Base-by-base conservation (phyloP, 2,113 vertebrate species). In the Crotophaga sulcirostris region DNA sequence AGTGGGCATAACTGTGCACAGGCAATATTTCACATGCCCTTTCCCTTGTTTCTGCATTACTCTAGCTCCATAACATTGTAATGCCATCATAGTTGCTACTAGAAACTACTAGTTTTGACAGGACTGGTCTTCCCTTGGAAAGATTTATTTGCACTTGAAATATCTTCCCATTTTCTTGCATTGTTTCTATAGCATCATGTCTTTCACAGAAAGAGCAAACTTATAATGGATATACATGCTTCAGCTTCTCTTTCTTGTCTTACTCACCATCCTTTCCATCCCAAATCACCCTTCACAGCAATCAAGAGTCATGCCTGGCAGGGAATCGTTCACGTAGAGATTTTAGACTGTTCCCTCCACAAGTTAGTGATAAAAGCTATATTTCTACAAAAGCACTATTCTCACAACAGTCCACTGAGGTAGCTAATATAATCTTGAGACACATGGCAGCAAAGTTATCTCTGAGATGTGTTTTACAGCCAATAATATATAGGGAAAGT, bases 311-410 rank as follows among this genome's bases (percentile, higher is more conserved):
- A n/a, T 79, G 47, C 73, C 88, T 97, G 94, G 87, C 88, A 97
- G 85, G 86, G 75, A 90, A 90, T 95, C 87, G 63, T 85, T 93
- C 88, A 75, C 77, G 91, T 85, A 78, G 69, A 94, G 79, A 82
- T 97, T 97, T 97, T 86, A 93, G 76, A 78, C 75, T 56, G 18
- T 82, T 97, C 87, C 63, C 70, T 96, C 78, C 68, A 88, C 49
- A 60, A 96, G n/a, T 64, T 89, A 91, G 90, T 90, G 91, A 66
- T 64, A 93, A 96, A 93, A 96, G 79, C 73, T 85, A 69, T 62
- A 33, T 95, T 98, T 97, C 90, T 80, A n/a, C 94, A 97, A 97
- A 91, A 82, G 68, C 76, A 79, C 11, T 94, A 94, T 97, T 97
- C 94, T 96, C 82, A 90, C 67, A 90, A n/a, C 29, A 89, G 82